phyloP scores from a whole-genome alignment of 2,888 invertebrate genomes.

The Candidula unifasciata region DNA sequence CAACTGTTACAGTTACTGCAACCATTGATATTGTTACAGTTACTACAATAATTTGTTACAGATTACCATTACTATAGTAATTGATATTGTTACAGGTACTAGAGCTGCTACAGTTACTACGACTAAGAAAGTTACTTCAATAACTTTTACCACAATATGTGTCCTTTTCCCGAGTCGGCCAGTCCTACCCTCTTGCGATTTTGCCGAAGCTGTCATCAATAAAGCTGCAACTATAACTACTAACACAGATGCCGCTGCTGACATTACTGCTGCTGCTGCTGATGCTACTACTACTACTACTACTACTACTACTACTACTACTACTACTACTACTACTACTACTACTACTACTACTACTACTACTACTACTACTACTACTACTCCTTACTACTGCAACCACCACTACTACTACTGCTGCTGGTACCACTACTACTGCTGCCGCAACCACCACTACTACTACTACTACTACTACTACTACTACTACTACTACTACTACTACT shows the following conservation, averaged over 20 bases:
- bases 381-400: neutral
- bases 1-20: too few relatives aligned
- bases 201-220: slow-evolving; percentile 5
- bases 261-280: neutral
- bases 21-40: too few relatives aligned
- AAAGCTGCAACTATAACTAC: neutral
- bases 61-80: too few relatives aligned
- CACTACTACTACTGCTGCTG: neutral
- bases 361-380: neutral
- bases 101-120: slow-evolving; percentile 17
- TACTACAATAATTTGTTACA: too few relatives aligned
- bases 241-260: neutral
- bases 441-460: slow-evolving; percentile 10
- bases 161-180: slow-evolving; percentile 18
- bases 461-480: slow-evolving; percentile 4
- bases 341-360: neutral
- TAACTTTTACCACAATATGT: neutral
- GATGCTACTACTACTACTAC: neutral
- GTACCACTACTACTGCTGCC: neutral
- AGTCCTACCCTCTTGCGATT: slow-evolving; percentile 2
- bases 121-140: slow-evolving; percentile 17
- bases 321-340: neutral
- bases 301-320: slow-evolving; percentile 15
- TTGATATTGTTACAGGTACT: too few relatives aligned
- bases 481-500: slow-evolving; percentile 25